Percentiles rank a stretch among this genome's conserved stretches.
These are phyloP conservation scores for Eumerus sabulonum DNA, from an alignment of 2,888 invertebrate genomes.

Conservation along the genomic window DNA sequence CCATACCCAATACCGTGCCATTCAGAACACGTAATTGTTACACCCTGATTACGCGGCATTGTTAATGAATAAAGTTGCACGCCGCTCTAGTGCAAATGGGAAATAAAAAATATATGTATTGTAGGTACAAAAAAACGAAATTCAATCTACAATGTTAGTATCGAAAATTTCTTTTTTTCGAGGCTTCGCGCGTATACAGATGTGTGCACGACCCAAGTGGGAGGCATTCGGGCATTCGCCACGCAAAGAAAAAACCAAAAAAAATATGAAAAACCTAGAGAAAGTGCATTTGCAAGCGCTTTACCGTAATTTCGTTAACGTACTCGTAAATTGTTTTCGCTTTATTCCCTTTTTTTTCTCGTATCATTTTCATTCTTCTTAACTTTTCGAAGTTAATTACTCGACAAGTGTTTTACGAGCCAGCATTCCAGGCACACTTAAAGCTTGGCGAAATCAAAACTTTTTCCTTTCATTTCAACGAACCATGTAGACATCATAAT, in stretches of 20 bases:
- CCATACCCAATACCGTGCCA: constrained; percentile 61
- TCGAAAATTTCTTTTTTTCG: constrained; percentile 64
- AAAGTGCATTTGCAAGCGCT: constrained; percentile 61
- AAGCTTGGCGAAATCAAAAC: too few species aligned
- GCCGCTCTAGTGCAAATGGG: constrained; percentile 37
- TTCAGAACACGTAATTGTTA: constrained; percentile 69
- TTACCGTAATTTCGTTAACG: constrained; percentile 55
- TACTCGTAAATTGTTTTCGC: constrained; percentile 50
- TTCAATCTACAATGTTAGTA: constrained; percentile 52
- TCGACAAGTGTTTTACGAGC: too few species aligned
- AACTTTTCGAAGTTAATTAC: too few species aligned
- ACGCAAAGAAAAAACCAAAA: constrained; percentile 22
- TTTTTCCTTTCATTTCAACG: too few species aligned
- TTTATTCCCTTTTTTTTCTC: constrained; percentile 37
- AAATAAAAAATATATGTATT: constrained; percentile 23
- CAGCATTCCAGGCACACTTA: too few species aligned
- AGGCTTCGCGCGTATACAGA: too few species aligned
- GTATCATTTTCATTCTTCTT: constrained; percentile 16
- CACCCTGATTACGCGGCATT: constrained; percentile 68
- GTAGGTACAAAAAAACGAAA: constrained; percentile 45
- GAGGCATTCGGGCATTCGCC: not conserved
- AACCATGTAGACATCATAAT: too few species aligned
- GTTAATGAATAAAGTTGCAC: constrained; percentile 63
- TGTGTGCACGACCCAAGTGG: not conserved
- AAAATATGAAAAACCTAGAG: constrained; percentile 59